Base-by-base conservation (phyloP, 2,113 vertebrate genomes). In the Nannobrachium achirus region DNA sequence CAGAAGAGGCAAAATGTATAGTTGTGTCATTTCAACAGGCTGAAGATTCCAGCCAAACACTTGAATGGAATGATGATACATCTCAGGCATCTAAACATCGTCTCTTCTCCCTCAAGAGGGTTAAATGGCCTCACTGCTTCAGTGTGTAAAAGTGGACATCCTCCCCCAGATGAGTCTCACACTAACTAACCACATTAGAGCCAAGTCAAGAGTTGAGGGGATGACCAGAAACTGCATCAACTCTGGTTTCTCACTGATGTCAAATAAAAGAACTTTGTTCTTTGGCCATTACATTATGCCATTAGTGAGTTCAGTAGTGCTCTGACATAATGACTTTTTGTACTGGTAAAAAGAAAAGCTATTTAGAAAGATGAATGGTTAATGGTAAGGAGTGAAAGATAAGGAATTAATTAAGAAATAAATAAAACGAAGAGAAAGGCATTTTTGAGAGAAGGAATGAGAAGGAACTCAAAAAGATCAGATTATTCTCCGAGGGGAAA, bases 41-140 rank as follows among this genome's bases (percentile, higher is more conserved):
- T 53, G 56, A 52, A 56, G 38, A 51, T 56, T 60, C 10, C 45
- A 38, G 44, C 46, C 61, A 9, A 61, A 56, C 73, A 77, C 70
- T 76, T 60, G 52, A 55, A n/a, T n/a, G n/a, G 20, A 79, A 69
- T 16, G 53, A 71, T 15, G 66, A 58, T 71, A 79, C 61, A 63
- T 80, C 56, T 33, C 61, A 9, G 10, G 56, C 68, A 56, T 71
- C 71, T 56, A 71, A 81, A 80, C 71, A 69, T 15, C 52, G 49
- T 65, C 63, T 45, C 15, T 13, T 9, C n/a, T 38, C 16, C 68
- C 40, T 63, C 38, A 25, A 46, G 61, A 73, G 50, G 63, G 57
- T 66, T 62, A 48, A n/a, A 75, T 58, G 50, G n/a, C 48, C 40
- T 66, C 63, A 11, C 53, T 60, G 11, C 42, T 60, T 44, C 11